These are phyloP conservation scores for Leptinotarsa texana DNA, from an alignment of 1,140 invertebrate genomes.

Conservation along the genomic window DNA sequence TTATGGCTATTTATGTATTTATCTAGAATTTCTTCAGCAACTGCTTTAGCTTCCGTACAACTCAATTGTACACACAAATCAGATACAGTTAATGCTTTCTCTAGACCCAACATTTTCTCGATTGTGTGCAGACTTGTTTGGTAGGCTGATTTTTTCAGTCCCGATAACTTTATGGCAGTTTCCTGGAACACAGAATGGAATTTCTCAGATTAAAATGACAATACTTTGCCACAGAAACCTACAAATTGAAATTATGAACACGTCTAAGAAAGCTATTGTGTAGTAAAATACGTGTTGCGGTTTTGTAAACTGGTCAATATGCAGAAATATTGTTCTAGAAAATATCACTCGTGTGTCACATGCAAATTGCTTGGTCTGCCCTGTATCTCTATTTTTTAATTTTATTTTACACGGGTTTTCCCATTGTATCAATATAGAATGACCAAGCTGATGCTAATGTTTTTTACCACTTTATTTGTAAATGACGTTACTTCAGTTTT, in stretches of 20 bases:
- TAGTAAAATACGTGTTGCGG: neutral
- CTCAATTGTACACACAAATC: slow-evolving; percentile 56
- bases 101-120: slow-evolving; percentile 55
- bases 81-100: slow-evolving; percentile 51
- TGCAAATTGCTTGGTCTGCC: too few species aligned
- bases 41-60: slow-evolving; percentile 51
- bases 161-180: slow-evolving; percentile 54
- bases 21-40: slow-evolving; percentile 50
- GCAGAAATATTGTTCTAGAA: neutral
- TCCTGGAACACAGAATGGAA: slow-evolving; percentile 37
- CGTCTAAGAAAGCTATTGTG: too few species aligned
- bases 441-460: too few species aligned
- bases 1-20: slow-evolving; percentile 49
- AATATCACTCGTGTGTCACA: too few species aligned
- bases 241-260: neutral
- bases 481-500: too few species aligned
- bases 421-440: too few species aligned
- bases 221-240: neutral
- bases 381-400: too few species aligned
- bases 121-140: slow-evolving; percentile 55
- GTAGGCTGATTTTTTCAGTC: slow-evolving; percentile 53
- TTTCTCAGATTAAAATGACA: slow-evolving; percentile 3
- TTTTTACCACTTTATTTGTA: too few species aligned
- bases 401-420: too few species aligned
- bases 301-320: neutral